Evolutionary conservation across 2,888 invertebrate species (phyloP).

Genomic region (Phortica okadai): DNA sequence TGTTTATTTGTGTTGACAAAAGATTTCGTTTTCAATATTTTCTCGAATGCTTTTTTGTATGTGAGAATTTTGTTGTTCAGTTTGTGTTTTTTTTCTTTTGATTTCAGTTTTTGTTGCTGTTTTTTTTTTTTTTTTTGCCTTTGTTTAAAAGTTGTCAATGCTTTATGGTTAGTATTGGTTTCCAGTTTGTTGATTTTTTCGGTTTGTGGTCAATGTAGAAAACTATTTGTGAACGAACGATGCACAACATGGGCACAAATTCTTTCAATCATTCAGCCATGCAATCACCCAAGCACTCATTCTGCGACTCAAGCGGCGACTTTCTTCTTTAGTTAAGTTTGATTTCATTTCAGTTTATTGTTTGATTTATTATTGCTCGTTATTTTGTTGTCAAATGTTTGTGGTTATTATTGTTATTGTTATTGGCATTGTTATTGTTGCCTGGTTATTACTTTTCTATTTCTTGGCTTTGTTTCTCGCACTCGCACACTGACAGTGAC

Average conservation of each 20-base stretch:
- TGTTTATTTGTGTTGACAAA: slow-evolving; percentile 26
- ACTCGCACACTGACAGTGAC: too few relatives aligned
- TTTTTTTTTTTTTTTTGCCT: background rate
- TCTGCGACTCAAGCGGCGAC: too few relatives aligned
- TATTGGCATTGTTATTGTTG: slow-evolving; percentile 39
- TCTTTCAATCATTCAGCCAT: too few relatives aligned
- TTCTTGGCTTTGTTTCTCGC: too few relatives aligned
- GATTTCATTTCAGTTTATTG: slow-evolving; percentile 60
- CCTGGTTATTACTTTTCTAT: too few relatives aligned
- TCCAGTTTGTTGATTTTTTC: slow-evolving; percentile 63
- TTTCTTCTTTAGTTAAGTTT: background rate
- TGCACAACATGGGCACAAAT: too few relatives aligned
- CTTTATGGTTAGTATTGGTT: slow-evolving; percentile 33
- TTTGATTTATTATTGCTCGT: slow-evolving; percentile 49
- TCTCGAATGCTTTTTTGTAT: slow-evolving; percentile 31
- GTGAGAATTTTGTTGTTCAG: background rate
- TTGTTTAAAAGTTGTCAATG: background rate
- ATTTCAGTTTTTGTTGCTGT: background rate
- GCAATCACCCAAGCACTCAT: too few relatives aligned
- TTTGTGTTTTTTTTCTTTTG: background rate
- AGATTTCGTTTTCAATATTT: slow-evolving; percentile 41
- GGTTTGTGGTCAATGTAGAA: slow-evolving; percentile 44
- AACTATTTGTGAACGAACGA: background rate
- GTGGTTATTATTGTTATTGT: slow-evolving; percentile 40
- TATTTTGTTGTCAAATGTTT: slow-evolving; percentile 47